phyloP scores from a whole-genome alignment of 2,888 invertebrate species.

The Stenolophus ochropezus region DNA sequence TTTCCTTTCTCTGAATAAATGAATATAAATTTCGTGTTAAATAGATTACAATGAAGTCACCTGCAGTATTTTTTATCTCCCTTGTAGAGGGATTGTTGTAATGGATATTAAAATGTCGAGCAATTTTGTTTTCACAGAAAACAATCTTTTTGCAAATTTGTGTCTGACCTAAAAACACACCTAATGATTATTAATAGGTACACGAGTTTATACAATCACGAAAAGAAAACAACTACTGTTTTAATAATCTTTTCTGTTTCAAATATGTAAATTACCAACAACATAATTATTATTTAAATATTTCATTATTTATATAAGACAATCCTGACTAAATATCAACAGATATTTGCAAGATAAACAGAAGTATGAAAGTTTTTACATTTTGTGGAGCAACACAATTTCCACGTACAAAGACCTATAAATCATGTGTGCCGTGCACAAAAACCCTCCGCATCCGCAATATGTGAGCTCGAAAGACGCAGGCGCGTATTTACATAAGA shows the following conservation, averaged over 20 bases:
- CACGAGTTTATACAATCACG: too few species aligned
- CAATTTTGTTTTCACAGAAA: background rate
- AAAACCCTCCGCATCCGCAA: conserved; percentile 26
- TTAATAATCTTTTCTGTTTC: too few species aligned
- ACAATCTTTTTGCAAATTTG: background rate
- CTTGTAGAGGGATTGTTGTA: background rate
- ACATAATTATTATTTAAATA: too few species aligned
- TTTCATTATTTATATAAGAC: too few species aligned
- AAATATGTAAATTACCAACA: too few species aligned
- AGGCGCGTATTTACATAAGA: conserved; percentile 40
- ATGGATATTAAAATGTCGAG: background rate
- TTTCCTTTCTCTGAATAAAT: conserved; percentile 35
- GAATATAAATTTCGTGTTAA: conserved; percentile 27
- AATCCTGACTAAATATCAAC: too few species aligned
- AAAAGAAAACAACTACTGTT: too few species aligned
- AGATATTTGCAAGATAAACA: too few species aligned
- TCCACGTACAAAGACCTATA: conserved; percentile 25
- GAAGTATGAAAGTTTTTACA: conserved; percentile 22
- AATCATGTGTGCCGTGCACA: conserved; percentile 6
- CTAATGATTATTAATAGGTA: too few species aligned
- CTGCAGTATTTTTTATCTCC: background rate
- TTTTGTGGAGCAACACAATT: conserved; percentile 22
- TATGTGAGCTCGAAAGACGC: conserved; percentile 21
- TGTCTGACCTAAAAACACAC: background rate
- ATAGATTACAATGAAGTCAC: conserved; percentile 26